Base-by-base conservation (phyloP, 2,797 vertebrate species). In the Todus mexicanus region DNA sequence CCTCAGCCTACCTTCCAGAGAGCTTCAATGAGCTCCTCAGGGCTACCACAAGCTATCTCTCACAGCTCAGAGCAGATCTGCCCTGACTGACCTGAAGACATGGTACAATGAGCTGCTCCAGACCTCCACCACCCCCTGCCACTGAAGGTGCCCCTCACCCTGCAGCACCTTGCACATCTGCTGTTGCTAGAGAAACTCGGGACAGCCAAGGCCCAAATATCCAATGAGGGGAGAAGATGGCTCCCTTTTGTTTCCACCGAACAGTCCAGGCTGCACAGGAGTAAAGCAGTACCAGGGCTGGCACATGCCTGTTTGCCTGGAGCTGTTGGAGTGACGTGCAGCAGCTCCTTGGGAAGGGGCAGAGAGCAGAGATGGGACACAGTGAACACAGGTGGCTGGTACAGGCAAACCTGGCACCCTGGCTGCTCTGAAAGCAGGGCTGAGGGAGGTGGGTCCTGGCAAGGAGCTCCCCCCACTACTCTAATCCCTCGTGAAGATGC, bases 81-180 rank as follows among this genome's bases (percentile, higher is more conserved):
- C 17, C n/a, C 35, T 1, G 3, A 8, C 4, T 29, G 16, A 60
- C 61, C 21, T 21, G 53, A 72, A 43, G 74, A 26, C 31, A 4
- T 1, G 17, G 14, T 4, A 18, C 40, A 15, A 22, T 2, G 31
- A 69, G 27, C 27, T 66, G 53, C 66, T 23, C 31, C 6, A 33
- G 15, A 16, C 4, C 6, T 14, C 17, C 0, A 2, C 14, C 8
- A 29, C 7, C 15, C 26, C 7, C 29, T n/a, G 59, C 22, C 35
- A 0, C 37, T 3, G 19, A 0, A 0, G 15, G 54, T 35, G 65
- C 35, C 31, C 16, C 64, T 27, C 56, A 27, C 27, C 40, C 56
- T 22, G 4, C 0, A 1, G 37, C 63, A 27, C 50, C 33, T 42
- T 2, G 1, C 38, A 26, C 0, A 1, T 20, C 16, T 38, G 37